Evolutionary conservation across 2,113 vertebrate species (phyloP), one percentile per base, ranked within the genome.

Genomic region (Penelope pileata): DNA sequence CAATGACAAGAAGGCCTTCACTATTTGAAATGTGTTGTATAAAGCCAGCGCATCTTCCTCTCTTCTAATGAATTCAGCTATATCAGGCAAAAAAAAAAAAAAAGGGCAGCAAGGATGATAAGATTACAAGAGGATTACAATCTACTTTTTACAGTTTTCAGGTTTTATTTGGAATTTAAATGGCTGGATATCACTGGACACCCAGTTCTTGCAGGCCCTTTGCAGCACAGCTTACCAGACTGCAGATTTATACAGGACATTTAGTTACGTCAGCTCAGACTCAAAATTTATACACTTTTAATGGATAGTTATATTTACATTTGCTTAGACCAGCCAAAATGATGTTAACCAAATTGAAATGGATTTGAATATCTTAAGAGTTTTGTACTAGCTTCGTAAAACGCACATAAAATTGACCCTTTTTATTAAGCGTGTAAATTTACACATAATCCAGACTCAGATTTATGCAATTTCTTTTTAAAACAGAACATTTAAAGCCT

Each of bases 371-470:
- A 17, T 23, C 54, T 7, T 74, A 9, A 90, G 30, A 23, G 7
- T 69, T 91, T 66, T 77, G 43, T 12, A 32, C 9, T 63, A 8
- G 9, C 36, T 90, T 66, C 3, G 43, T 43, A 3, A 67, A 90
- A 69, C 51, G 42, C 9, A 45, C 4, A 0, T 22, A 51, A 84
- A 24, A 43, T 2, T n/a, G 21, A 36, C 11, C 2, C 14, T 34
- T 74, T 83, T 34, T 67, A 38, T 24, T 74, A 50, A 86, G 34
- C 18, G 3, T 7, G 16, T 36, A 42, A 83, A 78, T 19, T 73
- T 53, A n/a, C 0, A 2, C 8, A 19, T 7, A 73, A 50, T 48
- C 9, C 8, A 50, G 23, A 24, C n/a, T 47, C 45, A 48, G 58
- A 32, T 26, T 30, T 26, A 22, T 3, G 10, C 4, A 29, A 66